These are phyloP conservation scores for Scomberomorus guttatus DNA, from an alignment of 2,797 vertebrate genomes.

Conservation along the genomic window DNA sequence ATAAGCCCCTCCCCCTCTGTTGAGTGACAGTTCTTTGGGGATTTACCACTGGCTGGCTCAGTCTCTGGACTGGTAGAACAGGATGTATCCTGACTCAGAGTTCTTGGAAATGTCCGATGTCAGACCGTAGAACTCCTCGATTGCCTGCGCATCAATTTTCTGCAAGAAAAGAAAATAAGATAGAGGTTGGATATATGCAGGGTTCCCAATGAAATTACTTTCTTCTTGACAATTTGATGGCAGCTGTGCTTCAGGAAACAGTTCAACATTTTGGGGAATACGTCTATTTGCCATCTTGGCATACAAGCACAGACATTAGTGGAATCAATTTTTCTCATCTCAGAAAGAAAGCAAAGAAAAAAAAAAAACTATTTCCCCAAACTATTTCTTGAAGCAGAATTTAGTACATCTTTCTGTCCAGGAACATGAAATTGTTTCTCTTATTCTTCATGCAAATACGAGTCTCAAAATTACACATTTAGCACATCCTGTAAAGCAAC, in stretches of 20 bases:
- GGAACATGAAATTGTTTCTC: no score
- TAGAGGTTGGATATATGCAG: not conserved
- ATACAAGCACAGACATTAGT: no score
- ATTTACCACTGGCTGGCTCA: slow-evolving; percentile 77
- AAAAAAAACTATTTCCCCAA: no score
- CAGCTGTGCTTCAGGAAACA: not conserved
- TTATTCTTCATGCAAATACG: no score
- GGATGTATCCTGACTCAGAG: slow-evolving; percentile 99
- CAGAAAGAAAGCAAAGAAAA: no score
- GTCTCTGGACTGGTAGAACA: slow-evolving; percentile 99
- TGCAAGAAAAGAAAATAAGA: slow-evolving; percentile 58
- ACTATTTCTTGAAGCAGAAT: no score
- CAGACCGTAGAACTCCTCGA: slow-evolving; percentile 99
- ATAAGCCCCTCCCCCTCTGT: slow-evolving; percentile 61
- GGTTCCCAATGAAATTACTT: not conserved
- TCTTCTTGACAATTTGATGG: not conserved
- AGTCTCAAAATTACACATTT: no score
- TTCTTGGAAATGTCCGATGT: slow-evolving; percentile 99
- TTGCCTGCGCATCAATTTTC: slow-evolving; percentile 99
- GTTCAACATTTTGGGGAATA: not conserved
- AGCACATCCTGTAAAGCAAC: no score
- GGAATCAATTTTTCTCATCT: no score
- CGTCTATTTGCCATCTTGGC: no score
- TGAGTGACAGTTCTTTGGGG: slow-evolving; percentile 66
- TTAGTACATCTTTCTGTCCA: no score